phyloP scores from a whole-genome alignment of 2,797 vertebrate species.

The Rhincodon typus region DNA sequence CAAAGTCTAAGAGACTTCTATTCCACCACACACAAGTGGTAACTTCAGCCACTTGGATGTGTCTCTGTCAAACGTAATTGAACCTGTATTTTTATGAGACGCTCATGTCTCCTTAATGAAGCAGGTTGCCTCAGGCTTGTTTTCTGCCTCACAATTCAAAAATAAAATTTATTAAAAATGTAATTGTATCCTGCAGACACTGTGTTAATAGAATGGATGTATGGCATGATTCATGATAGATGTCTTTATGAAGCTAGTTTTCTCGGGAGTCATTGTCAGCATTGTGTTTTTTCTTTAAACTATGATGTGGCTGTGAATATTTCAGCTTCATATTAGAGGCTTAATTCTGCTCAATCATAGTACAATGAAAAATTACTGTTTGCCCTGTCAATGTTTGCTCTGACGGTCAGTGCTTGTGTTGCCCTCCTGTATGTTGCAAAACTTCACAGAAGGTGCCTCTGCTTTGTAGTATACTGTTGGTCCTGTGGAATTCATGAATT shows the following conservation, averaged over 20 bases:
- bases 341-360: not conserved
- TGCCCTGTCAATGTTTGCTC: not conserved
- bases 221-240: not conserved
- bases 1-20: not conserved
- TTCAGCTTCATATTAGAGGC: not conserved
- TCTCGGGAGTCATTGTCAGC: not conserved
- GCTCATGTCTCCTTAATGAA: not conserved
- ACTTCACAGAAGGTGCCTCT: not conserved
- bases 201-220: not conserved
- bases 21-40: not conserved
- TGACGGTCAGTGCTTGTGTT: not conserved
- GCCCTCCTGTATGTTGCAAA: not conserved
- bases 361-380: not conserved
- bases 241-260: not conserved
- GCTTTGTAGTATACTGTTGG: not conserved
- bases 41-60: not conserved
- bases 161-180: slow-evolving; percentile 24
- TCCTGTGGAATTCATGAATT: not conserved
- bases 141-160: slow-evolving; percentile 21
- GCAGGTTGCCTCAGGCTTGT: not conserved
- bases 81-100: not conserved
- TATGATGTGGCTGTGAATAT: not conserved
- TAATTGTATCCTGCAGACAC: not conserved
- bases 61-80: slow-evolving; percentile 6
- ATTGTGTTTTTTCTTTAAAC: not conserved